phyloP scores from a whole-genome alignment of 2,113 vertebrate species.

The Terrapene triunguis region DNA sequence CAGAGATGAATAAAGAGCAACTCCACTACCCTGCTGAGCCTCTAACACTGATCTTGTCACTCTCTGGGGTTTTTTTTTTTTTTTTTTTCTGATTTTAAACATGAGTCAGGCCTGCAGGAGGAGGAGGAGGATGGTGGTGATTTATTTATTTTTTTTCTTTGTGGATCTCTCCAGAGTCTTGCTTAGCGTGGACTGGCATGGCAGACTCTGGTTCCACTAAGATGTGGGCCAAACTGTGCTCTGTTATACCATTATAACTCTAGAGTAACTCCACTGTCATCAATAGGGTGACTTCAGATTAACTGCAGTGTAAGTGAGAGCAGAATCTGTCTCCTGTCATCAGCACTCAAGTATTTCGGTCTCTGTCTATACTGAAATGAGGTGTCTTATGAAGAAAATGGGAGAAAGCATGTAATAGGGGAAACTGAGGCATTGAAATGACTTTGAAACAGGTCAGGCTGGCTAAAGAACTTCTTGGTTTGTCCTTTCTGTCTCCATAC shows the following conservation, averaged over 20 bases:
- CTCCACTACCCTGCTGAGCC: neutral
- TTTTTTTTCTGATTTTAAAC: neutral
- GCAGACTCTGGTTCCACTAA: neutral
- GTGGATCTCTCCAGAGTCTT: neutral
- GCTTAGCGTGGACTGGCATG: neutral
- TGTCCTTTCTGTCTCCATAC: conserved; percentile 8
- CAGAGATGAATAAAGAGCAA: neutral
- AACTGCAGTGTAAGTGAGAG: neutral
- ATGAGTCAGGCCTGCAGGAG: neutral
- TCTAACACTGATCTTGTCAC: neutral
- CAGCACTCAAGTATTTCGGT: neutral
- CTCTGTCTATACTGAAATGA: neutral
- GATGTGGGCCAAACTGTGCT: neutral
- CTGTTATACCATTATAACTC: neutral
- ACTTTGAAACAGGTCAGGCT: neutral
- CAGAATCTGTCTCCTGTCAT: neutral
- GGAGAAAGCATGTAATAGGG: neutral
- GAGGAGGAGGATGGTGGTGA: neutral
- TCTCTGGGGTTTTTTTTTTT: neutral
- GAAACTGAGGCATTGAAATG: neutral
- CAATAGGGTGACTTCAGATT: neutral
- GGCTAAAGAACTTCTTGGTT: neutral
- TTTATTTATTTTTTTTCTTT: neutral
- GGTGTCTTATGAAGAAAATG: neutral
- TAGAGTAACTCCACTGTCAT: neutral